These are phyloP conservation scores for Ditula angustiorana DNA, from an alignment of 2,888 invertebrate species.

Conservation along the genomic window DNA sequence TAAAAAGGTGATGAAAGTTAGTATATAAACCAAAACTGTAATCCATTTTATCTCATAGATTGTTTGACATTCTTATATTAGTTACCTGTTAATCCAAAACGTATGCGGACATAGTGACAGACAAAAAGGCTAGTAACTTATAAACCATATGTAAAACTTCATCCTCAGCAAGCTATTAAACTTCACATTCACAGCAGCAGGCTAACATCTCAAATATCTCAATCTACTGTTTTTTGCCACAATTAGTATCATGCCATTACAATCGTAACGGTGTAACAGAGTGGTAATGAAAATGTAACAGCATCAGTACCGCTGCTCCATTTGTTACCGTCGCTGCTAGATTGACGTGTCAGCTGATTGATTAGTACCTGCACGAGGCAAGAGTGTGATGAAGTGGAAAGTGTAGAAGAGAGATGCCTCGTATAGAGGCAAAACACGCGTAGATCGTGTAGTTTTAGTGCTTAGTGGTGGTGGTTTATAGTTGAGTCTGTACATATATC, in stretches of 20 bases:
- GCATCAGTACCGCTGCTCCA: conserved; percentile 19
- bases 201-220: conserved; percentile 3
- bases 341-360: conserved; percentile 26
- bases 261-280: conserved; percentile 28
- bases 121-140: not conserved
- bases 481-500: too few relatives aligned
- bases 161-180: not conserved
- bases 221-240: conserved; percentile 24
- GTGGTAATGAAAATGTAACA: conserved; percentile 21
- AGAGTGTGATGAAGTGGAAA: not conserved
- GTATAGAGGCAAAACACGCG: too few relatives aligned
- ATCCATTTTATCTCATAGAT: too few relatives aligned
- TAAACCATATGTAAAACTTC: not conserved
- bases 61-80: too few relatives aligned
- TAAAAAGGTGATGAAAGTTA: too few relatives aligned
- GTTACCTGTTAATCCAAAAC: not conserved
- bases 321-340: conserved; percentile 25
- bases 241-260: conserved; percentile 32
- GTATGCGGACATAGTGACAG: not conserved
- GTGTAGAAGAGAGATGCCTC: too few relatives aligned
- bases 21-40: too few relatives aligned
- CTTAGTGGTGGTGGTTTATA: too few relatives aligned
- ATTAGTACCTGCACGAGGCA: conserved; percentile 21
- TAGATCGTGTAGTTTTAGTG: too few relatives aligned
- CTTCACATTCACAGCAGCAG: not conserved